A percentile compares a stretch with the other conserved stretches of the same genome.
These are phyloP conservation scores for Synanthedon myopaeformis DNA, from an alignment of 2,888 invertebrate species.

Conservation along the genomic window DNA sequence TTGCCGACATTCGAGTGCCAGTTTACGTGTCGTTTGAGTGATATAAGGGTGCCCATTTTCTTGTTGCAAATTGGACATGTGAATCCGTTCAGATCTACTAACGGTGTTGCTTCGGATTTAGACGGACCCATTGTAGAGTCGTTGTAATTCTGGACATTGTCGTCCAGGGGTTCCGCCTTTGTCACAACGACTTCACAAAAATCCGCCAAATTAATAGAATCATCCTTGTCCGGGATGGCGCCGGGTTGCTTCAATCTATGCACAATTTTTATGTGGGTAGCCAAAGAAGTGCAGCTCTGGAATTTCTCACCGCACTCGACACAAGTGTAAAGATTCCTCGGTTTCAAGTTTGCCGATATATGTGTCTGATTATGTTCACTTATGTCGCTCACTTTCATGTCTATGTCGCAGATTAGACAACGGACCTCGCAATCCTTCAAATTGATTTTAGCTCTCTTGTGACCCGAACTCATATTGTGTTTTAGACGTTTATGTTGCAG, in stretches of 20 bases:
- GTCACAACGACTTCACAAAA: conserved; percentile 71
- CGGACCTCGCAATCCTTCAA: conserved; percentile 55
- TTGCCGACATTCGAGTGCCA: conserved; percentile 58
- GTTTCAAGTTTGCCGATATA: conserved; percentile 45
- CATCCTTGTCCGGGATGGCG: conserved; percentile 17
- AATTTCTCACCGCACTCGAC: conserved; percentile 49
- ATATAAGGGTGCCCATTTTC: conserved; percentile 50
- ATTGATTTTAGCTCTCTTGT: conserved; percentile 49
- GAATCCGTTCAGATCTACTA: conserved; percentile 46
- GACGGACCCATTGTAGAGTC: conserved; percentile 51
- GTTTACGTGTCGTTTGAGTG: conserved; percentile 56
- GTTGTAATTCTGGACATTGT: conserved; percentile 57
- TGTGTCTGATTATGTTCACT: conserved; percentile 60
- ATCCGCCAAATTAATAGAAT: conserved; percentile 49
- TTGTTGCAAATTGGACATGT: conserved; percentile 58
- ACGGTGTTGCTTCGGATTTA: conserved; percentile 13
- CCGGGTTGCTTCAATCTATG: conserved; percentile 39
- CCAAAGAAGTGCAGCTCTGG: conserved; percentile 49
- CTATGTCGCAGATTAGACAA: conserved; percentile 55
- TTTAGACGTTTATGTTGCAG: conserved; percentile 56
- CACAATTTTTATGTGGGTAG: conserved; percentile 55
- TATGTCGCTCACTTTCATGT: conserved; percentile 53
- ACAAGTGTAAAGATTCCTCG: conserved; percentile 58
- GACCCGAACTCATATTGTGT: conserved; percentile 54
- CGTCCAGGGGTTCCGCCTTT: conserved; percentile 64